Evolutionary conservation across 2,888 invertebrate species (phyloP).

Genomic region (Erebia palarica): DNA sequence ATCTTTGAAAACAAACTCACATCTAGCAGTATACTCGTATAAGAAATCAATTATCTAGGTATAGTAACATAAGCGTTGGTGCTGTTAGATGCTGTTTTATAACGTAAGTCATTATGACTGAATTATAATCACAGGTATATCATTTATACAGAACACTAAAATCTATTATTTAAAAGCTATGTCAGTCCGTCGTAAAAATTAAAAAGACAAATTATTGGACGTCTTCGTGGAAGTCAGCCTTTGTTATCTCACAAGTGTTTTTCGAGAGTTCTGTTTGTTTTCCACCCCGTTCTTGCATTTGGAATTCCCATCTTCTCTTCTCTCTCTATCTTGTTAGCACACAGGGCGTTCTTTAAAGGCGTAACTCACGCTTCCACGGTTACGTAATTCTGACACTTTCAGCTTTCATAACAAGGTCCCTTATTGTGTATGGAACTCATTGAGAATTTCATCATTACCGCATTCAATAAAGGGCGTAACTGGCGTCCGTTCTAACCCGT

Average conservation of each 20-base stretch:
- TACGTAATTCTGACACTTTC: slow-evolving; percentile 80
- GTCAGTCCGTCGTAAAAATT: slow-evolving; percentile 79
- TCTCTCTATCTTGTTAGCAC: slow-evolving; percentile 76
- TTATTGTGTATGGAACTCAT: slow-evolving; percentile 67
- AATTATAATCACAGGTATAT: neutral
- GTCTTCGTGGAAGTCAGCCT: slow-evolving; percentile 80
- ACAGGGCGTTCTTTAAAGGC: slow-evolving; percentile 76
- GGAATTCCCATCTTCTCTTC: slow-evolving; percentile 62
- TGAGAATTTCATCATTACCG: slow-evolving; percentile 61
- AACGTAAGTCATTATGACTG: neutral
- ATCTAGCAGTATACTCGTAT: too few relatives aligned
- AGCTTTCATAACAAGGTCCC: slow-evolving; percentile 77
- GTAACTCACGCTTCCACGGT: slow-evolving; percentile 76
- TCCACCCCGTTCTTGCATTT: slow-evolving; percentile 60
- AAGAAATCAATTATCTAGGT: too few relatives aligned
- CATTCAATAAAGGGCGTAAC: slow-evolving; percentile 77
- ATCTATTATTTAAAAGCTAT: slow-evolving; percentile 74
- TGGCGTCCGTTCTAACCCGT: slow-evolving; percentile 62
- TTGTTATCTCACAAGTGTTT: slow-evolving; percentile 83
- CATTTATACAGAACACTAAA: slow-evolving; percentile 21
- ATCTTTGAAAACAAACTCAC: too few relatives aligned
- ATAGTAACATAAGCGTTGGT: too few relatives aligned
- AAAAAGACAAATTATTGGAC: slow-evolving; percentile 83
- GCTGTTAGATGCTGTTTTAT: too few relatives aligned
- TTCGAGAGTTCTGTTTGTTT: slow-evolving; percentile 79